phyloP scores from a whole-genome alignment of 2,113 vertebrate genomes.

The Paradoxurus hermaphroditus region DNA sequence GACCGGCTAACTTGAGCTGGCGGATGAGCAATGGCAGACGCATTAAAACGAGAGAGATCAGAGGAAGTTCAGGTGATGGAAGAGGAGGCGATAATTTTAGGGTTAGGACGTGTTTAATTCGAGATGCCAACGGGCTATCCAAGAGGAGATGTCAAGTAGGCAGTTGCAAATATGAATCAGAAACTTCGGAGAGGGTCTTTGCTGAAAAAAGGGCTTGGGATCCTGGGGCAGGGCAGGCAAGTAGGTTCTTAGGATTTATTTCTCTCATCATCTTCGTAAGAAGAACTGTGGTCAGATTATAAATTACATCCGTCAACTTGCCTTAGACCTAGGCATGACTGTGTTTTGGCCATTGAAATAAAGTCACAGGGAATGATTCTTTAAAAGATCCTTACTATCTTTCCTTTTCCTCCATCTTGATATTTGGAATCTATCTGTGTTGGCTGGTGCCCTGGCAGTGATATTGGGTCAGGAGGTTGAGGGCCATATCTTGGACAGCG shows the following conservation, averaged over 20 bases:
- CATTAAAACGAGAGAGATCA: background rate
- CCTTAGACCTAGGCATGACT: background rate
- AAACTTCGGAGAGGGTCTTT: background rate
- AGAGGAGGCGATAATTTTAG: background rate
- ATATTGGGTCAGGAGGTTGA: background rate
- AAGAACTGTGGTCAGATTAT: background rate
- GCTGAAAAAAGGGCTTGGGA: background rate
- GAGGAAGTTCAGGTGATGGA: background rate
- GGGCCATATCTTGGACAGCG: background rate
- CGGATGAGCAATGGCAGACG: background rate
- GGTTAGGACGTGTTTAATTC: background rate
- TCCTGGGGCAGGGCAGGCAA: background rate
- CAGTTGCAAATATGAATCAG: background rate
- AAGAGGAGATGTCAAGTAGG: background rate
- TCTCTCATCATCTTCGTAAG: background rate
- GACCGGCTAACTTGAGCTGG: background rate
- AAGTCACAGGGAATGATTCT: background rate
- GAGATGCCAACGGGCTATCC: background rate
- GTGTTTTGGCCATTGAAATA: background rate
- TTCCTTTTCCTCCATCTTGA: background rate
- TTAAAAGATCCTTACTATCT: background rate
- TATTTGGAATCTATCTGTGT: background rate
- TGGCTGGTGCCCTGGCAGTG: background rate
- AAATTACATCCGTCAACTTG: background rate
- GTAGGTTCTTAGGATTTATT: background rate